These are phyloP conservation scores for Corythucha ciliata DNA, from an alignment of 2,888 invertebrate species.

Conservation along the genomic window DNA sequence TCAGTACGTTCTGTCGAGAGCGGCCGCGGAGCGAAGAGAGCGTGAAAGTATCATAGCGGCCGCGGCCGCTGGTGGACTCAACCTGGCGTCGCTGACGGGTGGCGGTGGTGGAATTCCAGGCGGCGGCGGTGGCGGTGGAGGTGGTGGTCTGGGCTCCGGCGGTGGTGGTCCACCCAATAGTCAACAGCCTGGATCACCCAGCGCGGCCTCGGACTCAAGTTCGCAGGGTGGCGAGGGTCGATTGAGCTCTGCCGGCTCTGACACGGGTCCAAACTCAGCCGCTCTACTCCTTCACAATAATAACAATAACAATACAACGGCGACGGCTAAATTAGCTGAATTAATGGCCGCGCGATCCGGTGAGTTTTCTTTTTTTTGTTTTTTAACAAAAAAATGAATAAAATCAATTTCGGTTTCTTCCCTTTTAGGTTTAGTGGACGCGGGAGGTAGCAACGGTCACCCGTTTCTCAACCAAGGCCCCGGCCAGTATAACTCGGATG, in stretches of 20 bases:
- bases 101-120: conserved; percentile 37
- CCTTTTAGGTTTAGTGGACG: conserved; percentile 29
- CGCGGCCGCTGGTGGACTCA: conserved; percentile 45
- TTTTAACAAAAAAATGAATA: background rate
- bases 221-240: conserved; percentile 60
- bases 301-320: conserved; percentile 51
- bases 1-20: conserved; percentile 81
- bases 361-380: conserved; percentile 12
- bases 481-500: conserved; percentile 37
- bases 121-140: conserved; percentile 35
- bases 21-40: conserved; percentile 82
- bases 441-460: conserved; percentile 33
- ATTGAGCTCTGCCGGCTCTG: conserved; percentile 51
- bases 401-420: background rate
- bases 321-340: conserved; percentile 40
- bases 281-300: conserved; percentile 48
- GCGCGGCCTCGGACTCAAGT: conserved; percentile 77
- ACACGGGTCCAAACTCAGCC: conserved; percentile 58
- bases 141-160: conserved; percentile 38
- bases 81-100: conserved; percentile 27
- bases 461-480: conserved; percentile 33
- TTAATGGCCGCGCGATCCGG: conserved; percentile 38
- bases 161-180: conserved; percentile 17
- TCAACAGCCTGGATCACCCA: conserved; percentile 46
- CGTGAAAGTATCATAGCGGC: conserved; percentile 62